phyloP scores from a whole-genome alignment of 2,797 vertebrate genomes.

The Megaceryle alcyon region DNA sequence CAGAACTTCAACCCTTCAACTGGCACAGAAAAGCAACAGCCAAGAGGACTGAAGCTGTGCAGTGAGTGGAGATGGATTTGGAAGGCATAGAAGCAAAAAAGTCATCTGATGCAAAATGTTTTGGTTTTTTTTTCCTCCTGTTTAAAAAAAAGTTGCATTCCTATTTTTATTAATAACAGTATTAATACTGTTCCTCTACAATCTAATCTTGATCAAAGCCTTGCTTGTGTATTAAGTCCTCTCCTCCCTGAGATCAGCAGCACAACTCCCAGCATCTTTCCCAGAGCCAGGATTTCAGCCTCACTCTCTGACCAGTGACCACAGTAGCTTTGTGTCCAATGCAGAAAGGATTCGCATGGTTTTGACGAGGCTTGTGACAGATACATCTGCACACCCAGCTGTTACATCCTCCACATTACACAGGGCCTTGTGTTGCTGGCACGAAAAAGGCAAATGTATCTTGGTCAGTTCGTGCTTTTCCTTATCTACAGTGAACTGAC shows the following conservation, averaged over 20 bases:
- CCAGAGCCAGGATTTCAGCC: background rate
- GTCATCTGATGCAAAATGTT: background rate
- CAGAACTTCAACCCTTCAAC: background rate
- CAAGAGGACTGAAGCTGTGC: background rate
- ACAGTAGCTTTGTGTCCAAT: background rate
- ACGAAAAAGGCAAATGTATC: background rate
- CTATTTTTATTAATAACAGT: background rate
- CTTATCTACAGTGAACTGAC: background rate
- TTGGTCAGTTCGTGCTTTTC: background rate
- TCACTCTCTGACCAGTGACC: background rate
- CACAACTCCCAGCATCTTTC: background rate
- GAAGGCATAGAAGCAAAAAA: background rate
- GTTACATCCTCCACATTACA: background rate
- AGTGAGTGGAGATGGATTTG: background rate
- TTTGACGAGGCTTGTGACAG: background rate
- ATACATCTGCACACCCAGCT: accelerated
- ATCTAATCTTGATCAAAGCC: background rate
- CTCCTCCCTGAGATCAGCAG: background rate
- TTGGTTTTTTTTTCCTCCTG: background rate
- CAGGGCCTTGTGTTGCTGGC: background rate
- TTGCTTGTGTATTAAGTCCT: background rate
- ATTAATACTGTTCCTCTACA: background rate
- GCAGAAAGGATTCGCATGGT: background rate
- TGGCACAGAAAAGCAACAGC: background rate
- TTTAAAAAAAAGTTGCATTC: background rate